Evolutionary conservation across 2,113 vertebrate genomes (phyloP), one percentile per base, ranked within the genome.

Genomic region (Ictalurus punctatus): DNA sequence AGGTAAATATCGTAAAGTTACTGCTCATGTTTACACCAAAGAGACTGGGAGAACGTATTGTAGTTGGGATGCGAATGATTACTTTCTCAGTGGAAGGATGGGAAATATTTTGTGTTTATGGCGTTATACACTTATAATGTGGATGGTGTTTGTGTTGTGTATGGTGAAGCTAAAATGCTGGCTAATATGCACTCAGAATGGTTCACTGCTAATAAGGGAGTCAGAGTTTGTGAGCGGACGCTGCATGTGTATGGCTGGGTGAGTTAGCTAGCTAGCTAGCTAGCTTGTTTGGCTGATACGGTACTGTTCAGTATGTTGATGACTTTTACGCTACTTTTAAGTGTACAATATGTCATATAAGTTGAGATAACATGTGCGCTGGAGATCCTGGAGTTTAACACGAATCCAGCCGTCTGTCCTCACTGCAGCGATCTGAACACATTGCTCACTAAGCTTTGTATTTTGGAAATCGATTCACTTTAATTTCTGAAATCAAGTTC

Each of bases 401-500:
- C 0, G 34, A 8, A 40, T 40, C 37, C 34, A 40, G 34, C 5
- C 17, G 8, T 74, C 71, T 10, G 19, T 48, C 40, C 27, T 44
- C 23, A 48, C 37, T 27, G 0, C 44, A 27, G 40, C 40, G 27
- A 27, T 34, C 34, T 1, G 65, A 69, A 10, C 34, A 1, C 9
- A 21, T 21, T 9, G 10, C 40, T 48, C 21, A 2, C 48, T 8
- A 2, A 17, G 74, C 37, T 78, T 78, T 78, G 74, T 48, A 12
- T 80, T 56, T n/a, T 56, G 13, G 44, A 80, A 80, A 80, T 80
- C 78, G 7, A 56, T 80, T 19, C 48, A 9, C 78, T 80, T 80
- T 80, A 30, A 80, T 80, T 80, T 80, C 48, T 80, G 52, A 80
- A 80, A 80, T 56, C 48, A 54, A 8, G 27, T 81, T 58, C 6